Percentiles rank a stretch among this genome's conserved stretches.
These are phyloP conservation scores for Drosophila melanogaster DNA, from an alignment of 1,140 invertebrate genomes.

Conservation along the genomic window DNA sequence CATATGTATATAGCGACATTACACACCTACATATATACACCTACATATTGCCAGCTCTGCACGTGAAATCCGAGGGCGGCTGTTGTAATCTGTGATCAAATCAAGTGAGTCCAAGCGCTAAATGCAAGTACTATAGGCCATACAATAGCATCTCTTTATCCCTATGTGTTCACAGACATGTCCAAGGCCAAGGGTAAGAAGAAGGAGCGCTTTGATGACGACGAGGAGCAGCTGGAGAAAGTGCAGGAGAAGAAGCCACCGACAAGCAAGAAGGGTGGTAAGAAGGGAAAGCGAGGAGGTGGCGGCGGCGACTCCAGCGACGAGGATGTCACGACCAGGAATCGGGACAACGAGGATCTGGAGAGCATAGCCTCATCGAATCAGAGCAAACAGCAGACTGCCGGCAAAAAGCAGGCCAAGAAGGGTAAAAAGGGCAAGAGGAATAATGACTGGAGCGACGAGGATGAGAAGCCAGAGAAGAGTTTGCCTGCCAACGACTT, in stretches of 20 bases:
- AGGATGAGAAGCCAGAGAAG: slow-evolving; percentile 82
- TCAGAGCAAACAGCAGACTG: slow-evolving; percentile 86
- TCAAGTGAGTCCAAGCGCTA: slow-evolving; percentile 10
- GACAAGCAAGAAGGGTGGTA: slow-evolving; percentile 61
- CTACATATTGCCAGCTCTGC: slow-evolving; percentile 59
- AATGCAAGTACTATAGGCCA: not conserved
- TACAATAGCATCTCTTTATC: not conserved
- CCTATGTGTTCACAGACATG: slow-evolving; percentile 40
- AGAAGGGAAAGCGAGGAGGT: slow-evolving; percentile 77
- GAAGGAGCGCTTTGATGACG: slow-evolving; percentile 87
- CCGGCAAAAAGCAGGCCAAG: slow-evolving; percentile 56
- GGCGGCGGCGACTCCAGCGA: slow-evolving; percentile 71
- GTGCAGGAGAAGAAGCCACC: slow-evolving; percentile 62
- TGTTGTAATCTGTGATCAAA: slow-evolving; percentile 20
- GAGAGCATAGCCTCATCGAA: slow-evolving; percentile 84
- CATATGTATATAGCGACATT: not conserved
- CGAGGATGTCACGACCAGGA: slow-evolving; percentile 53
- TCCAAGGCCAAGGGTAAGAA: slow-evolving; percentile 87
- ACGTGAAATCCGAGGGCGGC: slow-evolving; percentile 59
- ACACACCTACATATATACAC: slow-evolving; percentile 1
- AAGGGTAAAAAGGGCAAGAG: slow-evolving; percentile 77
- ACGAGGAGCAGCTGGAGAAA: slow-evolving; percentile 84
- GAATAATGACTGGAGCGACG: slow-evolving; percentile 78
- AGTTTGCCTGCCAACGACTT: slow-evolving; percentile 14
- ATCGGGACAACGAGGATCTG: slow-evolving; percentile 85